These are phyloP conservation scores for Phenacoccus solenopsis DNA, from an alignment of 1,140 invertebrate species.

Conservation along the genomic window DNA sequence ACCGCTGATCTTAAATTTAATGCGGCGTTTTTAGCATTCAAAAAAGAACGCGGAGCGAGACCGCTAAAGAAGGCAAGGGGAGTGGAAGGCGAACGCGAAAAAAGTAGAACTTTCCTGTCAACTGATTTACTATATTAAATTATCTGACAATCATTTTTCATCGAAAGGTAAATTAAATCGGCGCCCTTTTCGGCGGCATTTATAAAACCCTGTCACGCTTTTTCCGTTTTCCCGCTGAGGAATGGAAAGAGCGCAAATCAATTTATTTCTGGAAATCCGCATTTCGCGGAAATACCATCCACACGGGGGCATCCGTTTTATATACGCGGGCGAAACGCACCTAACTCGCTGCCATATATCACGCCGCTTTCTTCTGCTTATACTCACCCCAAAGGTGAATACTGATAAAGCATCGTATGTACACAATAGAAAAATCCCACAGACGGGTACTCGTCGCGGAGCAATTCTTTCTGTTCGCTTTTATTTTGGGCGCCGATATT, in stretches of 20 bases:
- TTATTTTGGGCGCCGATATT: too few species aligned
- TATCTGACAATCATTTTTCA: conserved; percentile 17
- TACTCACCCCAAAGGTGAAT: neutral
- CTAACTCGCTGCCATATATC: neutral
- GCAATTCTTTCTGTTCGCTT: neutral
- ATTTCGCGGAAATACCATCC: neutral
- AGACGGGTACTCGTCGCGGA: too few species aligned
- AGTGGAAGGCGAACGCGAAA: neutral
- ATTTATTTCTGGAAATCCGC: conserved; percentile 10
- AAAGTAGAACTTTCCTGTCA: conserved; percentile 10
- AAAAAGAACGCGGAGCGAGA: neutral
- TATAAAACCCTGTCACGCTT: conserved; percentile 10
- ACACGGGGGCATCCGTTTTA: neutral
- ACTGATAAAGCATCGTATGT: neutral
- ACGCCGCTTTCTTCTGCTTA: neutral
- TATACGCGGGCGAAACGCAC: neutral
- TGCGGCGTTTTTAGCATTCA: neutral
- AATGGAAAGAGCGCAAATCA: conserved; percentile 5
- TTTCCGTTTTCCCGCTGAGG: conserved; percentile 6
- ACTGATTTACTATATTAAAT: conserved; percentile 15
- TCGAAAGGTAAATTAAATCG: conserved; percentile 18
- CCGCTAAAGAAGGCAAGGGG: neutral
- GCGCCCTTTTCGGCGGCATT: conserved; percentile 3
- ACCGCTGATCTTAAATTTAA: conserved; percentile 7
- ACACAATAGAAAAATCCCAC: neutral